Evolutionary conservation across 2,888 invertebrate genomes (phyloP).

Genomic region (Autographa pulchrina): DNA sequence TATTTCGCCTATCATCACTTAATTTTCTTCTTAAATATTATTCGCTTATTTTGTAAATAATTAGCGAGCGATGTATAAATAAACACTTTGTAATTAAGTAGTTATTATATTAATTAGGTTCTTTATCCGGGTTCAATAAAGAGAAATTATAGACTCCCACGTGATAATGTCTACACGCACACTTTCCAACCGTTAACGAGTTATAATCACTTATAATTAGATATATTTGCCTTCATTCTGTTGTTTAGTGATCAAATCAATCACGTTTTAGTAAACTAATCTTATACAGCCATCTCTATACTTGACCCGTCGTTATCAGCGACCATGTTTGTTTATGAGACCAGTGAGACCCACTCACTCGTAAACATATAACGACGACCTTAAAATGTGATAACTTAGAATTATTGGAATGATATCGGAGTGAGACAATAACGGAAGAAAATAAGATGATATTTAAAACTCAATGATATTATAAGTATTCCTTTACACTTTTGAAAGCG

Average conservation of each 20-base stretch:
- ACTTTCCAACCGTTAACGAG: not conserved
- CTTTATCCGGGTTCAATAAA: not conserved
- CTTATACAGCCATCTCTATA: constrained; percentile 19
- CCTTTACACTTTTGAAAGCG: no score
- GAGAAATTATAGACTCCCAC: not conserved
- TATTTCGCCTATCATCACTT: no score
- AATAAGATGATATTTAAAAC: not conserved
- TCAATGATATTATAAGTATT: no score
- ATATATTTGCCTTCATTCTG: not conserved
- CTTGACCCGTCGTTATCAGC: constrained; percentile 56
- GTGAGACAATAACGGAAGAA: not conserved
- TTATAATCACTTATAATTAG: not conserved
- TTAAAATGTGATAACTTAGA: constrained; percentile 26
- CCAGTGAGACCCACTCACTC: constrained; percentile 28
- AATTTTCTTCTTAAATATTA: no score
- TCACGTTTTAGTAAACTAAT: constrained; percentile 27
- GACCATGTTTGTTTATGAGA: constrained; percentile 34
- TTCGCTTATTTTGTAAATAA: not conserved
- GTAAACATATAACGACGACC: constrained; percentile 57
- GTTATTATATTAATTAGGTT: not conserved
- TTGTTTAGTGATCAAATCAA: constrained; percentile 9
- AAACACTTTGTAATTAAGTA: not conserved
- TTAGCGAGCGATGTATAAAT: not conserved
- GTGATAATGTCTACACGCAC: not conserved
- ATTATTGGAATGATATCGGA: constrained; percentile 13